A percentile compares a stretch with the other conserved stretches of the same genome.
These are phyloP conservation scores for Lepidochrysops patricia DNA, from an alignment of 2,888 invertebrate species.

Conservation along the genomic window DNA sequence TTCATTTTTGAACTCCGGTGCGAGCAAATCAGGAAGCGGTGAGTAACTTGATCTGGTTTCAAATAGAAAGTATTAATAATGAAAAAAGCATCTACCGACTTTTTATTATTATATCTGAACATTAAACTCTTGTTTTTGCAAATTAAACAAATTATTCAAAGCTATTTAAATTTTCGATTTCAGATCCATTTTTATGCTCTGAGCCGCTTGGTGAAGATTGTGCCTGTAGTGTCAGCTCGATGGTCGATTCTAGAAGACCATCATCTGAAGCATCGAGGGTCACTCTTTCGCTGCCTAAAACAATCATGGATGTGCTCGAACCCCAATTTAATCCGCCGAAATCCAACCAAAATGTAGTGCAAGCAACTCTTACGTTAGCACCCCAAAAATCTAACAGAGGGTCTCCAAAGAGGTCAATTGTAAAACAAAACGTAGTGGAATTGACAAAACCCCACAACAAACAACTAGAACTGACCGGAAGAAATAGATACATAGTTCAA, in stretches of 20 bases:
- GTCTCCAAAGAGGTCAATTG: slow-evolving; percentile 62
- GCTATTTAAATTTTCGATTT: slow-evolving; percentile 22
- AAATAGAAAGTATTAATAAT: background rate
- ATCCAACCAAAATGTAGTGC: slow-evolving; percentile 67
- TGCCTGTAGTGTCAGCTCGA: slow-evolving; percentile 78
- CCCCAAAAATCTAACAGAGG: slow-evolving; percentile 70
- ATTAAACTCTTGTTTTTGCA: too few relatives aligned
- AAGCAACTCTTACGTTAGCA: slow-evolving; percentile 78
- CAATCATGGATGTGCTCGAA: slow-evolving; percentile 70
- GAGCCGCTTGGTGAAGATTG: slow-evolving; percentile 76
- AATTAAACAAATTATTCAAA: too few relatives aligned
- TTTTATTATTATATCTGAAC: background rate
- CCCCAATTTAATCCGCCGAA: slow-evolving; percentile 72
- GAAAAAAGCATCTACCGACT: too few relatives aligned
- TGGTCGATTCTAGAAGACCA: slow-evolving; percentile 77
- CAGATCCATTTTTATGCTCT: slow-evolving; percentile 75
- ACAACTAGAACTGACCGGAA: slow-evolving; percentile 62
- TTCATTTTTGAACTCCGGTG: slow-evolving; percentile 66
- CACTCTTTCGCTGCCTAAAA: slow-evolving; percentile 68
- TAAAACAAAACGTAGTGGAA: slow-evolving; percentile 62
- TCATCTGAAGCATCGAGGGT: slow-evolving; percentile 74
- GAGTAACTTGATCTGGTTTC: slow-evolving; percentile 28
- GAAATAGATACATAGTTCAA: slow-evolving; percentile 69
- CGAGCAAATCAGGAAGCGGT: slow-evolving; percentile 79
- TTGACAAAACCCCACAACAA: slow-evolving; percentile 56